phyloP scores from a whole-genome alignment of 2,888 invertebrate species.

The Eupithecia insigniata region DNA sequence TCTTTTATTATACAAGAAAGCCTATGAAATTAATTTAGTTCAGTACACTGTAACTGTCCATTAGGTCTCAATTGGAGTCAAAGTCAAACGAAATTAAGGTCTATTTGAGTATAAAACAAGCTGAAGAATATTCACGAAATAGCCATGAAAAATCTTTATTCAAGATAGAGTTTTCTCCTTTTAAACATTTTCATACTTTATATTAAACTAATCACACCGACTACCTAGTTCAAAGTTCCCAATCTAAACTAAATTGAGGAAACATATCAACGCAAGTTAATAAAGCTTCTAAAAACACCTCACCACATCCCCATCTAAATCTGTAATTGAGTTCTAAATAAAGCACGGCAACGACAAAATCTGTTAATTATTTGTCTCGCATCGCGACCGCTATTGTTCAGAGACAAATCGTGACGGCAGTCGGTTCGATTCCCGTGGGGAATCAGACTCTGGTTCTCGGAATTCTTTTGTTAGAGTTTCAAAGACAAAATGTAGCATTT shows the following conservation, averaged over 20 bases:
- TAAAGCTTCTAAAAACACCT: neutral
- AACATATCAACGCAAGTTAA: neutral
- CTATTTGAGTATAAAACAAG: too few species aligned
- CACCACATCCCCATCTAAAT: constrained; percentile 4
- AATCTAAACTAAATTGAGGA: neutral
- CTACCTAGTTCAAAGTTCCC: neutral
- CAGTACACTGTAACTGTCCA: too few species aligned
- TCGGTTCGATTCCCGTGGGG: constrained; percentile 31
- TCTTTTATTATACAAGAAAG: too few species aligned
- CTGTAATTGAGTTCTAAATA: constrained; percentile 16
- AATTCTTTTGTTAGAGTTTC: constrained; percentile 8
- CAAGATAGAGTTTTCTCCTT: too few species aligned
- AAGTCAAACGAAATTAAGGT: too few species aligned
- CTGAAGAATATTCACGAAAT: too few species aligned
- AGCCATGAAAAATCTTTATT: too few species aligned
- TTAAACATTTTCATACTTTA: neutral
- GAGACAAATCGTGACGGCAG: constrained; percentile 35
- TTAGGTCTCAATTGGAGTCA: too few species aligned
- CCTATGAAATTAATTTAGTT: too few species aligned
- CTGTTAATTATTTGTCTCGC: constrained; percentile 37
- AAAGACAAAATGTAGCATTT: neutral
- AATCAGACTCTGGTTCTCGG: constrained; percentile 1
- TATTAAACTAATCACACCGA: neutral
- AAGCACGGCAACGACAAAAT: constrained; percentile 22
- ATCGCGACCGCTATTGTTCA: constrained; percentile 21